A percentile compares a stretch with the other conserved stretches of the same genome.
Evolutionary conservation across 2,797 vertebrate species (phyloP).

Genomic region (Alectoris magna): DNA sequence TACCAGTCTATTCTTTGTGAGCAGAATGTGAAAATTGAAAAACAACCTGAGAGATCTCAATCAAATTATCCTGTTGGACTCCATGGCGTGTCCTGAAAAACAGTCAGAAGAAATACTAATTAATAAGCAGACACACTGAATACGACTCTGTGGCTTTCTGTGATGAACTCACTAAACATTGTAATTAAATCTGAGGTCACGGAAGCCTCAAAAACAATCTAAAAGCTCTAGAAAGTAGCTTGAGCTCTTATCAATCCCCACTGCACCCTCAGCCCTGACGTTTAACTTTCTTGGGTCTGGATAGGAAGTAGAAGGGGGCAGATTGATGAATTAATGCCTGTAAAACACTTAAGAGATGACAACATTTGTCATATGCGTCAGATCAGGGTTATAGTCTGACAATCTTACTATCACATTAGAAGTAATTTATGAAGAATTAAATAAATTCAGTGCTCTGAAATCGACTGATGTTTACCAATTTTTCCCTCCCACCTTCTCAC

Average conservation of each 20-base stretch:
- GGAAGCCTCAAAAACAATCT: constrained; percentile 53
- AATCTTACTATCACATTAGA: background rate
- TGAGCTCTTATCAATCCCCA: background rate
- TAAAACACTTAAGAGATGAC: background rate
- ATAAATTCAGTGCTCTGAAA: background rate
- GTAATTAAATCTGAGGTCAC: constrained; percentile 54
- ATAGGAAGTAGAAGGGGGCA: background rate
- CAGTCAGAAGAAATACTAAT: constrained; percentile 15
- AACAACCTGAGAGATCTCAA: constrained; percentile 38
- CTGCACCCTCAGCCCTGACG: background rate
- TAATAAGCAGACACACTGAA: constrained; percentile 15
- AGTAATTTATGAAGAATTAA: background rate
- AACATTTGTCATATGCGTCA: accelerated
- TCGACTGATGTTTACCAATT: background rate
- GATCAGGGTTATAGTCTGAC: background rate
- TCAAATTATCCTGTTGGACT: constrained; percentile 15
- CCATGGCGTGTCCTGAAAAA: background rate
- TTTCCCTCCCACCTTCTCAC: background rate
- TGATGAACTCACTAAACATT: constrained; percentile 47
- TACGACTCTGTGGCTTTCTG: background rate
- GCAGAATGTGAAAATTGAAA: constrained; percentile 34
- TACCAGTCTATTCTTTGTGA: background rate
- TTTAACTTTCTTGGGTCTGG: background rate
- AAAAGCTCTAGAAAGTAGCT: constrained; percentile 31
- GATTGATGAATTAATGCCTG: background rate